phyloP scores from a whole-genome alignment of 2,888 invertebrate species.

The Apotomis turbidana region DNA sequence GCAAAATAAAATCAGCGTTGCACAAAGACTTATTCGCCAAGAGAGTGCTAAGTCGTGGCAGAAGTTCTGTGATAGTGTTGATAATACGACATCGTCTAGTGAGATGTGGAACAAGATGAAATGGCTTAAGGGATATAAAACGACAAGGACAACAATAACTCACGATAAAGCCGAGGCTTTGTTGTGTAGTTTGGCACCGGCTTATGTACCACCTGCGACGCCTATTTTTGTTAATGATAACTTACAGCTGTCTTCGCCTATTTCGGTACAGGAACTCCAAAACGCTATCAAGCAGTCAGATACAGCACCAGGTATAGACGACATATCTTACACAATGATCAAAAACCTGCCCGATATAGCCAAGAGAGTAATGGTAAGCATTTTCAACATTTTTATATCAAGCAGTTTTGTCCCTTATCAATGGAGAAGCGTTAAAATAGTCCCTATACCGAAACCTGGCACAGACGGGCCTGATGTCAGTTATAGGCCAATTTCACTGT shows the following conservation, averaged over 20 bases:
- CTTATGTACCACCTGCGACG: too few relatives aligned
- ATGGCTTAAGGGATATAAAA: too few relatives aligned
- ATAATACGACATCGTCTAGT: too few relatives aligned
- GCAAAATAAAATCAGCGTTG: too few relatives aligned
- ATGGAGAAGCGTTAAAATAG: slow-evolving; percentile 44
- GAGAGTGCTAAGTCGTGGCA: too few relatives aligned
- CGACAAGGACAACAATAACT: too few relatives aligned
- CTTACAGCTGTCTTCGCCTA: not conserved
- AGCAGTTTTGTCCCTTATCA: slow-evolving; percentile 43
- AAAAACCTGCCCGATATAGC: slow-evolving; percentile 33
- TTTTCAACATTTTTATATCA: slow-evolving; percentile 37
- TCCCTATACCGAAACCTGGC: slow-evolving; percentile 46
- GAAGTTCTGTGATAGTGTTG: too few relatives aligned
- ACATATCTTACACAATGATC: slow-evolving; percentile 27
- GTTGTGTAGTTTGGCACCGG: too few relatives aligned
- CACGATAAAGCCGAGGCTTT: too few relatives aligned
- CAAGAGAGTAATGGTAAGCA: slow-evolving; percentile 32
- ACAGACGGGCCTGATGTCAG: slow-evolving; percentile 18
- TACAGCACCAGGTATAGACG: not conserved
- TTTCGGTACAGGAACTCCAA: slow-evolving; percentile 10
- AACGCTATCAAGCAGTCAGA: not conserved
- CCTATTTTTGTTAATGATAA: slow-evolving; percentile 37
- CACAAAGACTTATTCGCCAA: too few relatives aligned
- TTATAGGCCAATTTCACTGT: slow-evolving; percentile 44
- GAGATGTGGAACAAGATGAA: too few relatives aligned